phyloP scores from a whole-genome alignment of 2,113 vertebrate genomes.

The Larimichthys polyactis region DNA sequence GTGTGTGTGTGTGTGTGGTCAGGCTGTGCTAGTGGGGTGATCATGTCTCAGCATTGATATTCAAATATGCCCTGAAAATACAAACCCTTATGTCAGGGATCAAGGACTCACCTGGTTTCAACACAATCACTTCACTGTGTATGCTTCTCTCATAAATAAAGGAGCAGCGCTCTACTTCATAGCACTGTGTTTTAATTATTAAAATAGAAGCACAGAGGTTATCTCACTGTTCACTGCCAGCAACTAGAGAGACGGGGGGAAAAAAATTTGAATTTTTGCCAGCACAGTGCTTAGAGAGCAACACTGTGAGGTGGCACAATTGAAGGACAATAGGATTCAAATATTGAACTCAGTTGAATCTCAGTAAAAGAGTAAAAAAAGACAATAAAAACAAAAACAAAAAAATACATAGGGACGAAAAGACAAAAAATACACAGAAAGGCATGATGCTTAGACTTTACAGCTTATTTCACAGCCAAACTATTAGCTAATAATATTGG shows the following conservation, averaged over 20 bases:
- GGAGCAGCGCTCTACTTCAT: slow-evolving; percentile 78
- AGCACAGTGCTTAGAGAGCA: slow-evolving; percentile 69
- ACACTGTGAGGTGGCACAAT: slow-evolving; percentile 60
- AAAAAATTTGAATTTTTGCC: slow-evolving; percentile 74
- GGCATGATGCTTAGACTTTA: neutral
- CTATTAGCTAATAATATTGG: neutral
- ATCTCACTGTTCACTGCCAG: slow-evolving; percentile 76
- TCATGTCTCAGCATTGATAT: slow-evolving; percentile 80
- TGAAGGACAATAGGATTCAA: slow-evolving; percentile 70
- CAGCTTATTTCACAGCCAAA: neutral
- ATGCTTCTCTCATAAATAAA: slow-evolving; percentile 81
- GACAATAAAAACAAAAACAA: neutral
- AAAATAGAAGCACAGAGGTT: slow-evolving; percentile 77
- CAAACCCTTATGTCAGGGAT: slow-evolving; percentile 82
- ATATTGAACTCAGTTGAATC: slow-evolving; percentile 7
- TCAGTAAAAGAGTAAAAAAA: neutral
- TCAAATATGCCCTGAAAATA: slow-evolving; percentile 81
- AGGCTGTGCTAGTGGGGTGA: slow-evolving; percentile 66
- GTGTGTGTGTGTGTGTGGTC: slow-evolving; percentile 53
- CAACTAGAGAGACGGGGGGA: slow-evolving; percentile 42
- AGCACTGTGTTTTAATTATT: slow-evolving; percentile 83
- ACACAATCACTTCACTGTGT: slow-evolving; percentile 80
- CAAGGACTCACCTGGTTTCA: slow-evolving; percentile 81
- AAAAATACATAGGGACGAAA: too few species aligned
- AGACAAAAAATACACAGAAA: too few species aligned